Conservation (phyloP, 2,888 invertebrate species). For the Eustalomyia histrio region DNA sequence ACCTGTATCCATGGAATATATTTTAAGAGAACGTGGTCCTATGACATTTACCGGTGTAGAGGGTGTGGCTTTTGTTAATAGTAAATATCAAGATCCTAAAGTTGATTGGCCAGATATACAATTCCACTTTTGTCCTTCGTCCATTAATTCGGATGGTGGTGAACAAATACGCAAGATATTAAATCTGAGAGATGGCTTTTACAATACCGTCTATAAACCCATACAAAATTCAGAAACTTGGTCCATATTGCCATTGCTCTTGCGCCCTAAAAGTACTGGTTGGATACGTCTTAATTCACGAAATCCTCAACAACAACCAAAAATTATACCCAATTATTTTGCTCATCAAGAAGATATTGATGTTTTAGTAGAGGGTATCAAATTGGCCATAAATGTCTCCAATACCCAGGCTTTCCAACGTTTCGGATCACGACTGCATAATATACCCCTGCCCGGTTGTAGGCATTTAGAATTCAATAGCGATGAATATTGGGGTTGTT, state of each 20-base stretch:
- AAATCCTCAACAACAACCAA: slow-evolving; percentile 90
- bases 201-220: slow-evolving; percentile 92
- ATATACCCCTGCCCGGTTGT: slow-evolving; percentile 91
- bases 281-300: slow-evolving; percentile 89
- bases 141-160: slow-evolving; percentile 90
- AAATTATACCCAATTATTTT: slow-evolving; percentile 95
- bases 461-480: slow-evolving; percentile 85
- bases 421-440: slow-evolving; percentile 89
- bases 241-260: slow-evolving; percentile 88
- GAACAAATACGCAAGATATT: slow-evolving; percentile 88
- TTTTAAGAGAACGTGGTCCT: slow-evolving; percentile 89
- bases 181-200: slow-evolving; percentile 88
- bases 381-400: slow-evolving; percentile 89
- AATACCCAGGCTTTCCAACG: slow-evolving; percentile 89
- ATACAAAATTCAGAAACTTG: slow-evolving; percentile 89
- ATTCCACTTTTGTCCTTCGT: slow-evolving; percentile 92
- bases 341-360: slow-evolving; percentile 90
- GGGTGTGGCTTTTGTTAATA: slow-evolving; percentile 92
- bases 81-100: slow-evolving; percentile 89
- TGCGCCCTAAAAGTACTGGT: slow-evolving; percentile 93
- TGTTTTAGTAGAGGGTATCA: slow-evolving; percentile 90
- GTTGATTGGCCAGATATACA: slow-evolving; percentile 92
- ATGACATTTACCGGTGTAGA: slow-evolving; percentile 92
- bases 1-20: slow-evolving; percentile 89
- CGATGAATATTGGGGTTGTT: slow-evolving; percentile 93